Base-by-base conservation (phyloP, 2,888 invertebrate species). In the Noctuana brunneofusca region DNA sequence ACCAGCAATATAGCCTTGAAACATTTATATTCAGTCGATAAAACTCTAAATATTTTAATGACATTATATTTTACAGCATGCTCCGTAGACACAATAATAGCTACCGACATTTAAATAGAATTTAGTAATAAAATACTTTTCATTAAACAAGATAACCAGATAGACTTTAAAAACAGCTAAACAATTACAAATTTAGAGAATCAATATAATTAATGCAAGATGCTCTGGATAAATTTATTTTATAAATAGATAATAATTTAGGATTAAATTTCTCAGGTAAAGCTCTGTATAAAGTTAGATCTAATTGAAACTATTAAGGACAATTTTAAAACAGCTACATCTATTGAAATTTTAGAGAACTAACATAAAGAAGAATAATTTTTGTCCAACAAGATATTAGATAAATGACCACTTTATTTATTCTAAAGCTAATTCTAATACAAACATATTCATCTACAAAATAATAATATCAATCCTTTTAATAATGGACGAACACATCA, bases 401-500 rank as follows among this genome's bases (percentile, higher is more conserved):
- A 3, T 43, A 43, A 58, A 62, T 56, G 56, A 52, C 57, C 32
- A 43, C 18, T 43, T 63, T 41, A 48, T 48, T 58, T 60, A 60
- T 50, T 50, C 58, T 35, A 55, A 30, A 41, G 38, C 55, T 62
- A 62, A 49, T 3, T 27, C 70, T 84, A 86, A 73, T 79, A 83
- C 78, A 84, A 87, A 86, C 77, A 76, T 83, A 85, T 84, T 86
- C 74, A 78, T 72, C 80, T 86, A 86, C 83, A 86, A 62, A 83
- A 86, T 83, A 80, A 87, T 84, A 80, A 87, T 84, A 80, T 81
- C 77, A 79, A 77, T 82, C 80, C 76, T 81, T 80, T 86, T 83
- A 80, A 81, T 78, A 87, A 86, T 90, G 90, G 91, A 91, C 90
- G 90, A 91, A 91, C 91, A 91, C 88, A 87, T 86, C 87, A 89